phyloP scores from a whole-genome alignment of 2,797 vertebrate species.

The Chelonia mydas region DNA sequence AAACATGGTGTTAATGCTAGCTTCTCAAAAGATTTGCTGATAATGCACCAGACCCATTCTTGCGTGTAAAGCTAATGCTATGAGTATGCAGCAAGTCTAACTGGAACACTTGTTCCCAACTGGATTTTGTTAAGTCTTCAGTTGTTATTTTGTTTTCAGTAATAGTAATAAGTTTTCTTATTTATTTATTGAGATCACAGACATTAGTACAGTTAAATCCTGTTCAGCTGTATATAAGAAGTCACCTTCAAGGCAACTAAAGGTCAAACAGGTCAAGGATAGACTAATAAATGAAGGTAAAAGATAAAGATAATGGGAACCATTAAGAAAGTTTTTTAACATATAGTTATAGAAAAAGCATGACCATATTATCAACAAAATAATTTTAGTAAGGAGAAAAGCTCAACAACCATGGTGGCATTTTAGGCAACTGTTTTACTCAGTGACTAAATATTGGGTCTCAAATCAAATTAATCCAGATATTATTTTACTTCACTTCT shows the following conservation, averaged over 20 bases:
- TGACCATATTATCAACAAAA: neutral
- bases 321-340: neutral
- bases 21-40: neutral
- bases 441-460: neutral
- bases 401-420: neutral
- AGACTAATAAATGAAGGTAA: neutral
- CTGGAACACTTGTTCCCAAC: neutral
- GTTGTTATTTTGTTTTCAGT: neutral
- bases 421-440: neutral
- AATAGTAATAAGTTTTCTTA: neutral
- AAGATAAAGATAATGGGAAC: neutral
- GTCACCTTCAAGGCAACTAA: neutral
- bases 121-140: neutral
- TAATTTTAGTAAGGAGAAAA: neutral
- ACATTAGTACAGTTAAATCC: neutral
- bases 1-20: neutral
- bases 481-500: neutral
- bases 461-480: neutral
- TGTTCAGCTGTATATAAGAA: neutral
- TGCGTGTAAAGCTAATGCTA: neutral
- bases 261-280: neutral
- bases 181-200: neutral
- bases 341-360: neutral
- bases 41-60: neutral
- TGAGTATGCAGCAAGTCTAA: neutral